Conservation (phyloP, 2,888 invertebrate genomes). For the Melinaea menophilus region DNA sequence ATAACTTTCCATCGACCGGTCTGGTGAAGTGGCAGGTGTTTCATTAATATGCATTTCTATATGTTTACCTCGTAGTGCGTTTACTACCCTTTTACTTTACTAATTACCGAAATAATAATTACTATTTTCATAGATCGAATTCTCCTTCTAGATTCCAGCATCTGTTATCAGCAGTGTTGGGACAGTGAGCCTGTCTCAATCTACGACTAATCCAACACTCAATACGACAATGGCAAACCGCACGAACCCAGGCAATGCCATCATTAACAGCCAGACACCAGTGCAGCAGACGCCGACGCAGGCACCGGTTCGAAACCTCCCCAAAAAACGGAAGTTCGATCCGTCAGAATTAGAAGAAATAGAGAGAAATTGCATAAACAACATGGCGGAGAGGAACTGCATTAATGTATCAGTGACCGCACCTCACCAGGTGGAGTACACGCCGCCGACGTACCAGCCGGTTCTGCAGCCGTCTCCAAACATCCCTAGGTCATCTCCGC, state of each 20-base stretch:
- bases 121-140: not conserved
- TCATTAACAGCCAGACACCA: conserved; percentile 52
- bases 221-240: conserved; percentile 71
- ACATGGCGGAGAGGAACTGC: conserved; percentile 43
- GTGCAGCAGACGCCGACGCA: conserved; percentile 67
- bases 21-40: not conserved
- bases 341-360: conserved; percentile 86
- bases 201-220: conserved; percentile 59
- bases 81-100: not conserved
- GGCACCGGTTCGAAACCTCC: conserved; percentile 86
- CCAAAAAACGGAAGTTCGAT: conserved; percentile 95
- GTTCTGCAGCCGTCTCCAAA: conserved; percentile 62
- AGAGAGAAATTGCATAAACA: conserved; percentile 71
- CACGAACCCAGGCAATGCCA: conserved; percentile 63
- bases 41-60: conserved; percentile 3
- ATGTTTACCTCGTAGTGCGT: not conserved
- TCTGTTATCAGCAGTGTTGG: conserved; percentile 79
- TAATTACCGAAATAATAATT: not conserved
- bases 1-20: not conserved
- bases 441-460: conserved; percentile 48
- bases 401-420: conserved; percentile 43
- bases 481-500: conserved; percentile 73
- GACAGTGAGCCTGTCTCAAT: conserved; percentile 73
- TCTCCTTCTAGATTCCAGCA: conserved; percentile 70
- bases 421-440: conserved; percentile 53